phyloP scores from a whole-genome alignment of 2,797 vertebrate genomes.

The Sphenodon punctatus region DNA sequence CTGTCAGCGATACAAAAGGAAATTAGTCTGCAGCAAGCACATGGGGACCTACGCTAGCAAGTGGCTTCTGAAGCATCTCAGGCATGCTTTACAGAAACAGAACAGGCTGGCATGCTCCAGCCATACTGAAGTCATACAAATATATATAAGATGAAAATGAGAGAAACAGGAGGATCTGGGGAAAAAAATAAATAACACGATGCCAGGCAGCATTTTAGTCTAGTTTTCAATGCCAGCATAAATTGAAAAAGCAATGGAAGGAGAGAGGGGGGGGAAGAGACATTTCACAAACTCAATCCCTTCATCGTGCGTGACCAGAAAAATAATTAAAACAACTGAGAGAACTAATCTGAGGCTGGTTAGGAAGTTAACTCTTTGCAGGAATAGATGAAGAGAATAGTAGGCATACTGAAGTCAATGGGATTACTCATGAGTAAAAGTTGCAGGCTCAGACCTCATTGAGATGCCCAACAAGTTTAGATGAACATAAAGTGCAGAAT shows the following conservation, averaged over 20 bases:
- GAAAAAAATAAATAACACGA: background rate
- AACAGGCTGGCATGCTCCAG: slow-evolving; percentile 9
- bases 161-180: background rate
- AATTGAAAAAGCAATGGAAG: slow-evolving; percentile 53
- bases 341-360: slow-evolving; percentile 64
- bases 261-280: background rate
- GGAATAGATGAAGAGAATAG: slow-evolving; percentile 53
- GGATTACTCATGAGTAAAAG: background rate
- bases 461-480: background rate
- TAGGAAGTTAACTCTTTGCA: slow-evolving; percentile 75
- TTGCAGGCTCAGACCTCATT: background rate
- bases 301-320: slow-evolving; percentile 75
- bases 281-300: slow-evolving; percentile 72
- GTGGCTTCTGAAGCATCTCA: slow-evolving; percentile 37
- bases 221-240: slow-evolving; percentile 58
- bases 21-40: slow-evolving; percentile 70
- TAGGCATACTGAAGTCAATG: too few relatives aligned
- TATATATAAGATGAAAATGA: background rate
- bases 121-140: slow-evolving; percentile 30
- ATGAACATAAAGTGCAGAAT: background rate
- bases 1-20: slow-evolving; percentile 71
- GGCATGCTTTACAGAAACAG: slow-evolving; percentile 39
- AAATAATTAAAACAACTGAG: slow-evolving; percentile 75
- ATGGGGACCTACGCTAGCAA: slow-evolving; percentile 61
- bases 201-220: slow-evolving; percentile 44